A percentile compares a stretch with the other conserved stretches of the same genome.
Conservation (phyloP, 2,113 vertebrate genomes). For the Nicator chloris region DNA sequence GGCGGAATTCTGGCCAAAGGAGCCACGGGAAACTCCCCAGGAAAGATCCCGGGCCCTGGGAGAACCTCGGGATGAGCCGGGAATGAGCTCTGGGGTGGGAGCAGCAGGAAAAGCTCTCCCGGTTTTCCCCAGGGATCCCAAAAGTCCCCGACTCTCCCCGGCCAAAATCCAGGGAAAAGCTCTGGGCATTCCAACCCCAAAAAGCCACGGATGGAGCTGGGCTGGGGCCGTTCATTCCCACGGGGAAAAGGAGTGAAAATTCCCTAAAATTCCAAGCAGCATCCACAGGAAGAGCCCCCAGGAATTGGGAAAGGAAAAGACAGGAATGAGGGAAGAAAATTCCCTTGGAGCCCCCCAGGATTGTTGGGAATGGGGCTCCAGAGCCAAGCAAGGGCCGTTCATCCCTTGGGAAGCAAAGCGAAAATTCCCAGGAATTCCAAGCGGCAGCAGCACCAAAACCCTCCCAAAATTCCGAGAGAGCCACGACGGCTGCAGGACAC, state of each 20-base stretch:
- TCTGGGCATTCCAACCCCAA: accelerated
- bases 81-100: neutral
- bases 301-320: neutral
- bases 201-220: accelerated
- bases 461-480: neutral
- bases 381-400: accelerated
- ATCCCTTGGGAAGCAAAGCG: neutral
- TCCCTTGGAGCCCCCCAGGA: neutral
- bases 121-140: neutral
- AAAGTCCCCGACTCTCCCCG: accelerated
- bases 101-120: neutral
- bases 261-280: neutral
- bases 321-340: neutral
- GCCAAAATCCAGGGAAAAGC: neutral
- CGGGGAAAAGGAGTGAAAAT: neutral
- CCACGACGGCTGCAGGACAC: neutral
- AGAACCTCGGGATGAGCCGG: neutral
- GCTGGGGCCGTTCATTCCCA: neutral
- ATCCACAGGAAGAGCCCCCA: accelerated
- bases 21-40: neutral
- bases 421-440: neutral
- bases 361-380: neutral
- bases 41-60: neutral
- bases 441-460: neutral
- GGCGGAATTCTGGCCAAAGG: neutral